Evolutionary conservation across 2,888 invertebrate genomes (phyloP).

Genomic region (Xylota sylvarum): DNA sequence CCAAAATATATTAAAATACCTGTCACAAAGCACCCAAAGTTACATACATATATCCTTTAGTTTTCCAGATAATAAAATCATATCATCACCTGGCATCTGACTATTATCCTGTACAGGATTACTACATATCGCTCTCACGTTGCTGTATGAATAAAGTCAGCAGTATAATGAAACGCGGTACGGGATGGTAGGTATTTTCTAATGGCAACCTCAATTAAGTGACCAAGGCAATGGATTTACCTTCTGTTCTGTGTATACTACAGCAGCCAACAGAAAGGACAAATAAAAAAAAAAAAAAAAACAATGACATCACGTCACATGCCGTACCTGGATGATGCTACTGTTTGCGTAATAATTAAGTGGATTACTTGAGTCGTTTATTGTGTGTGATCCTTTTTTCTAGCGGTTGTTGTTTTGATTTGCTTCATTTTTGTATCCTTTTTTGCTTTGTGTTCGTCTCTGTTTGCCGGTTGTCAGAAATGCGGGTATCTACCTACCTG

Average conservation of each 20-base stretch:
- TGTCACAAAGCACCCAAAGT: conserved; percentile 7
- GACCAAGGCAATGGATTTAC: conserved; percentile 40
- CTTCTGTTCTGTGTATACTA: conserved; percentile 10
- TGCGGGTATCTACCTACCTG: conserved; percentile 35
- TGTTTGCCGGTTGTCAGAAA: conserved; percentile 31
- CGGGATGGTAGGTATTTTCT: conserved; percentile 31
- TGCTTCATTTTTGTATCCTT: conserved; percentile 9
- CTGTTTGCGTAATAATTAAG: conserved; percentile 71
- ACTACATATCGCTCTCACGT: conserved; percentile 30
- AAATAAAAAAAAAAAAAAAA: conserved; percentile 29
- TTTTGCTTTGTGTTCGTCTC: conserved; percentile 6
- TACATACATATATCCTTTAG: conserved; percentile 33
- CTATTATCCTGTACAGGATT: conserved; percentile 49
- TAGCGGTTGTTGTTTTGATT: conserved; percentile 20
- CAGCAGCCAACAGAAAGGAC: conserved; percentile 42
- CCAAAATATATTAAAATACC: conserved; percentile 3
- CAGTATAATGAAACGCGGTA: not conserved
- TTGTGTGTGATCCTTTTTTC: conserved; percentile 51
- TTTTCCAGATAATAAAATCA: conserved; percentile 56
- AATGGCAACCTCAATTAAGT: conserved; percentile 64
- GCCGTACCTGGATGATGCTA: conserved; percentile 42
- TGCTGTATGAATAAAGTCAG: conserved; percentile 43
- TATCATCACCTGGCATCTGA: conserved; percentile 46
- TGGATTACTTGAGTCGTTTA: conserved; percentile 66
- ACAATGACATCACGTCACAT: conserved; percentile 42